A percentile compares a stretch with the other conserved stretches of the same genome.
phyloP scores from a whole-genome alignment of 2,888 invertebrate genomes.

The Dyspetes luteomarginatus region DNA sequence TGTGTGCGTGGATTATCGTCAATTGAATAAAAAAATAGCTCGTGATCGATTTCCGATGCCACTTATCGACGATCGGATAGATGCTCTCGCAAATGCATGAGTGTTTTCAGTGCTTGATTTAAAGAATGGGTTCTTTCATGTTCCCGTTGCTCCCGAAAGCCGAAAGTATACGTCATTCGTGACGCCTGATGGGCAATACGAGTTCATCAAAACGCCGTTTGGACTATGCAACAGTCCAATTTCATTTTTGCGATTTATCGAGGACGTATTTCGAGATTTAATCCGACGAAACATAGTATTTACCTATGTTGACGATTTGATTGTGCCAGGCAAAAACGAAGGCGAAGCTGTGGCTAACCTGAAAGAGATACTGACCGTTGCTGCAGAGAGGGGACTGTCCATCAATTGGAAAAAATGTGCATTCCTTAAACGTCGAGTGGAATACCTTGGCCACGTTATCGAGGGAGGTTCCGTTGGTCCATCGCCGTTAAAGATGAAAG shows the following conservation, averaged over 20 bases:
- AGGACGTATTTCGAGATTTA: slow-evolving; percentile 60
- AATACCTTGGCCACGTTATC: slow-evolving; percentile 62
- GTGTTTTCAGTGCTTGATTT: slow-evolving; percentile 68
- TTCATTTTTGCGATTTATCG: slow-evolving; percentile 69
- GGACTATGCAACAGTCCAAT: slow-evolving; percentile 46
- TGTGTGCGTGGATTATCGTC: slow-evolving; percentile 69
- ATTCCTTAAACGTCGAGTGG: slow-evolving; percentile 51
- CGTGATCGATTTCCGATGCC: slow-evolving; percentile 71
- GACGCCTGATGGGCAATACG: slow-evolving; percentile 63
- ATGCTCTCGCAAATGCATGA: slow-evolving; percentile 57
- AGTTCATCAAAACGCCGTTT: slow-evolving; percentile 63
- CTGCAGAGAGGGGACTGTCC: slow-evolving; percentile 51
- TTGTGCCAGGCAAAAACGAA: slow-evolving; percentile 50
- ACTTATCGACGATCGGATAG: slow-evolving; percentile 69
- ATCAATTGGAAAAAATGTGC: slow-evolving; percentile 65
- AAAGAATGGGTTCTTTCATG: slow-evolving; percentile 70
- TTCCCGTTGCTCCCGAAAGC: slow-evolving; percentile 64
- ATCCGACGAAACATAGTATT: slow-evolving; percentile 25
- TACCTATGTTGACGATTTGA: slow-evolving; percentile 62
- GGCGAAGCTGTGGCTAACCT: slow-evolving; percentile 47
- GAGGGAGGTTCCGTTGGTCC: slow-evolving; percentile 48
- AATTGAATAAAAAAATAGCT: slow-evolving; percentile 64
- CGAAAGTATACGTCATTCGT: slow-evolving; percentile 71
- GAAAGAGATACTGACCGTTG: slow-evolving; percentile 45
- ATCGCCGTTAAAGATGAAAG: slow-evolving; percentile 57